These are phyloP conservation scores for Leucozona laternaria DNA, from an alignment of 2,888 invertebrate genomes.

Conservation along the genomic window DNA sequence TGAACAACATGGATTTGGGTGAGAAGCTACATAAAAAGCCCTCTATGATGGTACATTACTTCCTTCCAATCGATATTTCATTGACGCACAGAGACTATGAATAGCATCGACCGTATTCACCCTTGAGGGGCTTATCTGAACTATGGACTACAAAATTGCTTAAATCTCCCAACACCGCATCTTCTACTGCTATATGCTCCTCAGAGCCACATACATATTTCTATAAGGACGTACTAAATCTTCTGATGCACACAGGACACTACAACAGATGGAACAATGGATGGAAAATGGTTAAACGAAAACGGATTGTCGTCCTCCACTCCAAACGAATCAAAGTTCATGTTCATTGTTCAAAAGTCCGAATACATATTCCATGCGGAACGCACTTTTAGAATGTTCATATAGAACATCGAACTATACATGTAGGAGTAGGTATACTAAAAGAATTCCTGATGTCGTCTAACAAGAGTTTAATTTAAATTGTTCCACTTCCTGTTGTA, in stretches of 20 bases:
- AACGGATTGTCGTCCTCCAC: neutral
- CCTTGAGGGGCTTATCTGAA: neutral
- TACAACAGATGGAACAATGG: neutral
- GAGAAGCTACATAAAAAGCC: neutral
- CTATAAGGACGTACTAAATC: neutral
- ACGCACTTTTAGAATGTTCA: neutral
- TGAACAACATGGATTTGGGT: neutral
- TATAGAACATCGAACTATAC: no score
- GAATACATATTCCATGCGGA: neutral
- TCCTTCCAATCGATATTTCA: conserved; percentile 10
- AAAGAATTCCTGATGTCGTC: neutral
- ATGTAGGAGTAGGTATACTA: no score
- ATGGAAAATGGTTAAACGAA: conserved; percentile 9
- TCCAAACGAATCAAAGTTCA: conserved; percentile 13
- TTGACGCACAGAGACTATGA: neutral
- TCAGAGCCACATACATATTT: neutral
- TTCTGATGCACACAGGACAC: neutral
- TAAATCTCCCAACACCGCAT: neutral
- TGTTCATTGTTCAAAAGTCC: conserved; percentile 11
- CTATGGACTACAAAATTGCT: conserved; percentile 6
- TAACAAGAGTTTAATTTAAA: conserved; percentile 6
- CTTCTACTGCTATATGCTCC: neutral
- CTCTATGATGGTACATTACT: neutral
- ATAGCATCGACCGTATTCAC: neutral
- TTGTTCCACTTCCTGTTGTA: neutral